Conservation (phyloP, 1,140 invertebrate species). For the Ptiloglossa arizonensis region DNA sequence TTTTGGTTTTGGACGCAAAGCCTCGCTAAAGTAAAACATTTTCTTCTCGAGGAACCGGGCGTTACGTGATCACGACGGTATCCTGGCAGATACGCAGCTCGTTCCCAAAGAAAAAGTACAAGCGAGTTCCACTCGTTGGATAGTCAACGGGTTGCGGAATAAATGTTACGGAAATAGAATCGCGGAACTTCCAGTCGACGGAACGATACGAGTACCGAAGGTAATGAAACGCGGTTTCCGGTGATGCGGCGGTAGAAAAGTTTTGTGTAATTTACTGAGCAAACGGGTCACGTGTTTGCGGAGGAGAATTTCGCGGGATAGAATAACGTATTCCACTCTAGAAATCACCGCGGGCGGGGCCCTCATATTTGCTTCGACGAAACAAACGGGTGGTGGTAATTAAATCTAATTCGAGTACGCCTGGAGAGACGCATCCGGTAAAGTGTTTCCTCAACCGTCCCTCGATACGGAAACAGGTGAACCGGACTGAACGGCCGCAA, state of each 20-base stretch:
- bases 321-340: slow-evolving; percentile 8
- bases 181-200: slow-evolving; percentile 1
- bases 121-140: background rate
- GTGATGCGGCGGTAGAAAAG: background rate
- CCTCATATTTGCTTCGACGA: slow-evolving; percentile 18
- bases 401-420: slow-evolving; percentile 28
- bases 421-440: background rate
- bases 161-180: slow-evolving; percentile 22
- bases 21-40: too few relatives aligned
- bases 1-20: background rate
- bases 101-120: background rate
- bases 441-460: background rate
- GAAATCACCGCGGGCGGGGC: background rate
- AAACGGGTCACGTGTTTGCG: slow-evolving; percentile 40
- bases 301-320: slow-evolving; percentile 25
- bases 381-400: slow-evolving; percentile 31
- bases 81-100: background rate
- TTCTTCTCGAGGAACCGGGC: background rate
- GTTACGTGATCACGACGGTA: background rate
- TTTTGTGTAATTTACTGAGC: slow-evolving; percentile 35
- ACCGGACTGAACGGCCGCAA: too few relatives aligned
- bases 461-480: too few relatives aligned
- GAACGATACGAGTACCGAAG: background rate
- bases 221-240: slow-evolving; percentile 34
- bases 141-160: background rate